Percentiles rank a stretch among this genome's conserved stretches.
These are phyloP conservation scores for Tetramorium bicarinatum DNA, from an alignment of 2,888 invertebrate species.

Conservation along the genomic window DNA sequence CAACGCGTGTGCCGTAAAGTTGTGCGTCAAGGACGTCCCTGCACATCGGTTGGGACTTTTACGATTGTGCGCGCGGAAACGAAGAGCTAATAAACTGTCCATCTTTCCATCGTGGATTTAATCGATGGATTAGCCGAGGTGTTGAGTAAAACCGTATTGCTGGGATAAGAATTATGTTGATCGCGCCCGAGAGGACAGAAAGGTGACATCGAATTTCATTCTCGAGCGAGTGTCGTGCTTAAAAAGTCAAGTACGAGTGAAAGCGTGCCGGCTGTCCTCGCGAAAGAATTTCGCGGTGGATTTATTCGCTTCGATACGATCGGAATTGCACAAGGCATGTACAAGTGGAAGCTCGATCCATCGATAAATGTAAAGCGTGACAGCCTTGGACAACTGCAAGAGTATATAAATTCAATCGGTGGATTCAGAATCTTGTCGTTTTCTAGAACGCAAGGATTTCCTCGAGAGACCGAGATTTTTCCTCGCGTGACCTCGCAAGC, in stretches of 20 bases:
- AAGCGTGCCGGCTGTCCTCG: slow-evolving; percentile 33
- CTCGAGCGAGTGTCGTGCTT: neutral
- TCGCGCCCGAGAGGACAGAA: neutral
- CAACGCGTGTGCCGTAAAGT: slow-evolving; percentile 17
- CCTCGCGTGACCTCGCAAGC: slow-evolving; percentile 32
- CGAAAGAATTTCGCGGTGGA: slow-evolving; percentile 21
- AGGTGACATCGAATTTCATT: neutral
- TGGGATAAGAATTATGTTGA: neutral
- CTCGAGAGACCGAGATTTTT: slow-evolving; percentile 30
- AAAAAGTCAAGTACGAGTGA: slow-evolving; percentile 14
- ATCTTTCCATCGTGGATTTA: slow-evolving; percentile 1
- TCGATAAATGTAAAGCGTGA: slow-evolving; percentile 15
- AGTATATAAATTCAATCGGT: slow-evolving; percentile 32
- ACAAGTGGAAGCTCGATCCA: slow-evolving; percentile 27
- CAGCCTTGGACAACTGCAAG: slow-evolving; percentile 36
- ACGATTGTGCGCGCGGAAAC: slow-evolving; percentile 39
- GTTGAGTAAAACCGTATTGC: slow-evolving; percentile 8
- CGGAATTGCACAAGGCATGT: slow-evolving; percentile 18
- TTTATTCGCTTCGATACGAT: slow-evolving; percentile 32
- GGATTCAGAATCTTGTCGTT: slow-evolving; percentile 27
- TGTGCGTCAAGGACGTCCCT: slow-evolving; percentile 25
- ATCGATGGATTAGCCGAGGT: slow-evolving; percentile 21
- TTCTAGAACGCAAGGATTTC: slow-evolving; percentile 49
- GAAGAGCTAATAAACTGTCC: slow-evolving; percentile 32
- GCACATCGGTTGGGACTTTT: slow-evolving; percentile 35